Evolutionary conservation across 2,797 vertebrate genomes (phyloP).

Genomic region (Mus spretus): DNA sequence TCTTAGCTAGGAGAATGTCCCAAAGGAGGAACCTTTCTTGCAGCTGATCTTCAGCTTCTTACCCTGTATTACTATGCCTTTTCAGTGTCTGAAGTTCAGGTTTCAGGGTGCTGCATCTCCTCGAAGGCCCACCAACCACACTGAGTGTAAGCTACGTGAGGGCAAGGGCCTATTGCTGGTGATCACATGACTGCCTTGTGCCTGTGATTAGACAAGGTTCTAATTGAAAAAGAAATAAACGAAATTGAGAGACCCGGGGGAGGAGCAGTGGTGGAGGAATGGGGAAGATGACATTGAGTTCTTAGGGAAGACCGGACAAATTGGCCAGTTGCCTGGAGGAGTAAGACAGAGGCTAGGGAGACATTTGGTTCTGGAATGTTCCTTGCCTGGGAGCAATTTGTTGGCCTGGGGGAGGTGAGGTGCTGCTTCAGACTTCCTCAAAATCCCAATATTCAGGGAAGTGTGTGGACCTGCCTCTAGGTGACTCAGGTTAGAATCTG

Average conservation of each 20-base stretch:
- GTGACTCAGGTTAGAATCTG: not conserved
- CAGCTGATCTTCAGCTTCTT: not conserved
- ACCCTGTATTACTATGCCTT: not conserved
- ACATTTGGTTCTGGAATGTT: slow-evolving; percentile 34
- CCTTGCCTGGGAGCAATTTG: not conserved
- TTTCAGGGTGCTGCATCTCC: not conserved
- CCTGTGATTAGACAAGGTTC: not conserved
- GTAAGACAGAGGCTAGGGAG: not conserved
- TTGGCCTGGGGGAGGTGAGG: not conserved
- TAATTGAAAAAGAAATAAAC: not conserved
- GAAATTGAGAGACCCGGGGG: not conserved
- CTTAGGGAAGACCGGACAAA: not conserved
- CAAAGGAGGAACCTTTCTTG: not conserved
- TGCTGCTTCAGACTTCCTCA: not conserved
- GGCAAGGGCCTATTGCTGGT: not conserved
- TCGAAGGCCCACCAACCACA: not conserved
- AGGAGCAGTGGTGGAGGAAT: not conserved
- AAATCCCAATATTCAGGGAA: not conserved
- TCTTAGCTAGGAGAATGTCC: not conserved
- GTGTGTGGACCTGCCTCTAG: not conserved
- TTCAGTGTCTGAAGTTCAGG: not conserved
- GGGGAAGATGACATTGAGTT: slow-evolving; percentile 1
- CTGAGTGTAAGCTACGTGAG: not conserved
- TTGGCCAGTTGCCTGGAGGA: slow-evolving; percentile 30
- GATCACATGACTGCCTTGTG: not conserved